These are phyloP conservation scores for Psilopsiagon aymara DNA, from an alignment of 2,113 vertebrate species.

Conservation along the genomic window DNA sequence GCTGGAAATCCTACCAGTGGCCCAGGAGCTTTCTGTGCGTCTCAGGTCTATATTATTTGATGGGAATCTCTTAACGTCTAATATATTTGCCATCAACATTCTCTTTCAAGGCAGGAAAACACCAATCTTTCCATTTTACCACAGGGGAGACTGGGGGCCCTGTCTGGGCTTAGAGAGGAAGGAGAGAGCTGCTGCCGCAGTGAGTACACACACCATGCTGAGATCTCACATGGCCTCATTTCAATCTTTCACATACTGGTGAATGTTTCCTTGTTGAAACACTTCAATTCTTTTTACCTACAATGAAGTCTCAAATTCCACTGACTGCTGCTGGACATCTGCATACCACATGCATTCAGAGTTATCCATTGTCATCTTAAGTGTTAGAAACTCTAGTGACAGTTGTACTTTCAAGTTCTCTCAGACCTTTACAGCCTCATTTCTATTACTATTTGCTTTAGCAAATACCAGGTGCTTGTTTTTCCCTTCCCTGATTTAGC, in stretches of 20 bases:
- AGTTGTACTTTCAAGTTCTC: neutral
- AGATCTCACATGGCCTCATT: fast-evolving
- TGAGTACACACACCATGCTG: fast-evolving
- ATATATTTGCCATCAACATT: neutral
- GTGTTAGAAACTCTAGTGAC: neutral
- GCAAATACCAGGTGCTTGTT: neutral
- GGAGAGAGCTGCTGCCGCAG: neutral
- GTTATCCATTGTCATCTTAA: neutral
- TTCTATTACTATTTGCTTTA: neutral
- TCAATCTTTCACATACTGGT: neutral
- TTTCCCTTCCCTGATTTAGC: neutral
- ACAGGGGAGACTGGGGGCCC: neutral
- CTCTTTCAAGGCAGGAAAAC: neutral
- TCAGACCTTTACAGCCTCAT: neutral
- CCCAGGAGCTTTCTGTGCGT: neutral
- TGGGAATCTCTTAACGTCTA: neutral
- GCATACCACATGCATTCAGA: fast-evolving
- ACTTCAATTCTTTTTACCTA: neutral
- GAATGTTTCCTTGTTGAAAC: neutral
- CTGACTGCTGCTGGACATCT: neutral
- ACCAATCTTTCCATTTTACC: neutral
- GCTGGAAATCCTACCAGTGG: neutral
- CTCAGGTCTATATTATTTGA: neutral
- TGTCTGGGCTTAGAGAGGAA: neutral
- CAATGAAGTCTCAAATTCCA: neutral